A percentile compares a stretch with the other conserved stretches of the same genome.
phyloP scores from a whole-genome alignment of 2,113 vertebrate species.

The Tinamus guttatus region DNA sequence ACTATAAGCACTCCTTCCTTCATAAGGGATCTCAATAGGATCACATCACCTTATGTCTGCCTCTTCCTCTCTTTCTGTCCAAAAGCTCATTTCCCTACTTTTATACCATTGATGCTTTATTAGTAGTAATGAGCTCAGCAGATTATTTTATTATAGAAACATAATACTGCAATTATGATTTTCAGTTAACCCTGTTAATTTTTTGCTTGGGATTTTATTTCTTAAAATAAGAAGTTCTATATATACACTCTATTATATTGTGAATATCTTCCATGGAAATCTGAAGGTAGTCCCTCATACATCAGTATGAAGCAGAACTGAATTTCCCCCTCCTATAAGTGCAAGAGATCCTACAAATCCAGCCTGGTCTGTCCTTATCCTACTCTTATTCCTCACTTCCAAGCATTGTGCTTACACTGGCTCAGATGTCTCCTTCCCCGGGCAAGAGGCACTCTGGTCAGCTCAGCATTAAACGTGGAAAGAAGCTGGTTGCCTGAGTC shows the following conservation, averaged over 20 bases:
- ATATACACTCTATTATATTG: neutral
- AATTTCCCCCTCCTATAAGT: neutral
- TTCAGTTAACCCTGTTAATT: neutral
- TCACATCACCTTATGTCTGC: neutral
- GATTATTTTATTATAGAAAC: neutral
- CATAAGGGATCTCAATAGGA: neutral
- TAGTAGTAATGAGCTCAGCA: neutral
- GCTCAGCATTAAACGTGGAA: neutral
- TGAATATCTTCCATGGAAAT: neutral
- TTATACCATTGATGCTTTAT: neutral
- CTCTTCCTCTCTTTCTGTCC: neutral
- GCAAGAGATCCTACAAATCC: neutral
- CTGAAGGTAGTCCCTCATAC: neutral
- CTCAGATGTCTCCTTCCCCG: neutral
- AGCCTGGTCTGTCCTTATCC: neutral
- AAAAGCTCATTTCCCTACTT: neutral
- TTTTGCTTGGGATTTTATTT: neutral
- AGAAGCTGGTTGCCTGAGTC: neutral
- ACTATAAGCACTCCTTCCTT: neutral
- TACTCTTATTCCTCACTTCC: neutral
- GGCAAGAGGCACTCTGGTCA: neutral
- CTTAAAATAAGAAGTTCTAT: neutral
- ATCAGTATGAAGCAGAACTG: neutral
- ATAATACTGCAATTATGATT: neutral
- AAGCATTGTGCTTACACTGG: neutral